Evolutionary conservation across 92 coral and sea anemone species (phyloP).

Genomic region (Micromussa lordhowensis): DNA sequence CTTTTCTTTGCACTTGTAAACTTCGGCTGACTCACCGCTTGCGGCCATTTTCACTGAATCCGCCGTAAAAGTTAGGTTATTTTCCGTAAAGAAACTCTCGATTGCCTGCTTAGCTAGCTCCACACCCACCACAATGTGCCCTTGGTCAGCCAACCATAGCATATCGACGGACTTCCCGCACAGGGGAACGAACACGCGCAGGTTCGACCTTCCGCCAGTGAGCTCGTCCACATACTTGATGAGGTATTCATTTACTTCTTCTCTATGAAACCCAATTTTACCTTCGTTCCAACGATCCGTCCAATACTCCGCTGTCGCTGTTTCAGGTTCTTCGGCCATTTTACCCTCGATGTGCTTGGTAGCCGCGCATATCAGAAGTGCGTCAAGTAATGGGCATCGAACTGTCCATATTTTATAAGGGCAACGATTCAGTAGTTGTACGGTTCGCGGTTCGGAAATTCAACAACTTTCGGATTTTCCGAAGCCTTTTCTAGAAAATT

Average conservation of each 20-base stretch:
- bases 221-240: constrained; percentile 60
- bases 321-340: constrained; percentile 2
- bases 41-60: constrained; percentile 32
- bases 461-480: no score
- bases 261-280: constrained; percentile 46
- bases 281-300: constrained; percentile 50
- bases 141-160: constrained; percentile 81
- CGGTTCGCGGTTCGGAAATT: no score
- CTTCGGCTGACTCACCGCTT: constrained; percentile 19
- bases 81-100: constrained; percentile 68
- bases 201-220: constrained; percentile 52
- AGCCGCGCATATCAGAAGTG: background rate
- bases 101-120: constrained; percentile 65
- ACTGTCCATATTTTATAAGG: constrained; percentile 1
- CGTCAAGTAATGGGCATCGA: background rate
- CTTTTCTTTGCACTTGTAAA: constrained; percentile 48
- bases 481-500: no score
- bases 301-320: constrained; percentile 39
- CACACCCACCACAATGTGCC: constrained; percentile 76
- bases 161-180: constrained; percentile 78
- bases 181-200: constrained; percentile 73
- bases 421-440: no score
- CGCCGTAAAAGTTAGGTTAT: constrained; percentile 54
- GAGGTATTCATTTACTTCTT: constrained; percentile 57
- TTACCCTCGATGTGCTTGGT: background rate